Evolutionary conservation across 2,888 invertebrate species (phyloP).

Genomic region (Megamerina dolium): DNA sequence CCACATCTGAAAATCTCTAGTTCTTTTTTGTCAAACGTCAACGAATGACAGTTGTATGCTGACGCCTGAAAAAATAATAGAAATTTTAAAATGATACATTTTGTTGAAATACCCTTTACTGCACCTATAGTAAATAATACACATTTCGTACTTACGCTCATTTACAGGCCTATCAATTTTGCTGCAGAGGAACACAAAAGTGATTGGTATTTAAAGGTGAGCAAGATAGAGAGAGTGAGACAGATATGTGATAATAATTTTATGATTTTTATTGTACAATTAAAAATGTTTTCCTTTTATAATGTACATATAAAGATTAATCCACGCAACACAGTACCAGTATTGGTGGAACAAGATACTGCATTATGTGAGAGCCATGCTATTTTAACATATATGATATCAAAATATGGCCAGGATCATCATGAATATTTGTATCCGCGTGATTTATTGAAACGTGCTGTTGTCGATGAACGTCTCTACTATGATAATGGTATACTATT

Average conservation of each 20-base stretch:
- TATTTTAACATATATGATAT: conserved; percentile 48
- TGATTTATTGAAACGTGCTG: conserved; percentile 49
- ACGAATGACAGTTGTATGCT: too few species aligned
- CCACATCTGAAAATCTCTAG: too few species aligned
- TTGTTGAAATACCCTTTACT: too few species aligned
- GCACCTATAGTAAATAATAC: too few species aligned
- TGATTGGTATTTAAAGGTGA: conserved; percentile 23
- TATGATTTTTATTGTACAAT: not conserved
- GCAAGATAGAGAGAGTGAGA: too few species aligned
- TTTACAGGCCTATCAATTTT: conserved; percentile 19
- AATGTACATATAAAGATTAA: conserved; percentile 43
- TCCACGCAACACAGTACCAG: conserved; percentile 53
- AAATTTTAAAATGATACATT: too few species aligned
- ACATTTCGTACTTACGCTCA: too few species aligned
- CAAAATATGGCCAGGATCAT: conserved; percentile 49
- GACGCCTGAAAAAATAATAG: too few species aligned
- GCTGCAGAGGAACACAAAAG: conserved; percentile 15
- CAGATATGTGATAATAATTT: not conserved
- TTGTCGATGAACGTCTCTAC: conserved; percentile 52
- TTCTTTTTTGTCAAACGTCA: too few species aligned
- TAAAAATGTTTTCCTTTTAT: not conserved
- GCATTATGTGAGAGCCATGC: conserved; percentile 51
- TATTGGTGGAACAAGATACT: conserved; percentile 50
- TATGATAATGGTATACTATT: conserved; percentile 51
- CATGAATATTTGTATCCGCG: conserved; percentile 53